A percentile compares a stretch with the other conserved stretches of the same genome.
These are phyloP conservation scores for Micropoecilia bifurca DNA, from an alignment of 2,797 vertebrate species.

Conservation along the genomic window DNA sequence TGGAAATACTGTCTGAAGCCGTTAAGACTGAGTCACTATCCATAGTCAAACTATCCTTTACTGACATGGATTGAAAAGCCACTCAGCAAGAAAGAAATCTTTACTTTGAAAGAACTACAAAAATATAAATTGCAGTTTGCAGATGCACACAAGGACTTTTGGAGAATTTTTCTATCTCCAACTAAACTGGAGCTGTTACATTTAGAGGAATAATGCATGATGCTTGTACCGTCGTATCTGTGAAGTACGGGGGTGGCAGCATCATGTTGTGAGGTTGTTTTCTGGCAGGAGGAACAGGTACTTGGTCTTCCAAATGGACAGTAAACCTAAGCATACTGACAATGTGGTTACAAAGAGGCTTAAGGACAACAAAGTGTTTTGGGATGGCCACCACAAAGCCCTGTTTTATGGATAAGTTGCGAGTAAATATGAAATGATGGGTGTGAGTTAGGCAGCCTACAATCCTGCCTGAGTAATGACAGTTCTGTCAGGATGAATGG, in stretches of 20 bases:
- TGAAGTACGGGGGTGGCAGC: neutral
- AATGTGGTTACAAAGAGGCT: neutral
- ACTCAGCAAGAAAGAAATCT: no score
- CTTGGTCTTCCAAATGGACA: neutral
- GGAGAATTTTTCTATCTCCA: no score
- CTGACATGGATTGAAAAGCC: no score
- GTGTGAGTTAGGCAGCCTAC: neutral
- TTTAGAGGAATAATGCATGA: neutral
- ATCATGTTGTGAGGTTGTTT: neutral
- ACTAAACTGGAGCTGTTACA: neutral
- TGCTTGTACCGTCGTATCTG: neutral
- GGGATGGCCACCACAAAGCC: neutral
- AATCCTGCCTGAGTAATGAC: neutral
- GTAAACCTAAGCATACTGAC: neutral
- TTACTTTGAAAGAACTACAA: no score
- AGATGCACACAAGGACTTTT: no score
- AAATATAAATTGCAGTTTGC: no score
- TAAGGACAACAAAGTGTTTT: neutral
- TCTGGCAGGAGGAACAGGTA: neutral
- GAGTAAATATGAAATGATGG: neutral
- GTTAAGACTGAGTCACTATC: no score
- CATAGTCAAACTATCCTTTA: no score
- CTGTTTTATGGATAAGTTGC: neutral
- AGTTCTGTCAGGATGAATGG: neutral
- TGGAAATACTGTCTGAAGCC: no score